Percentiles rank a stretch among this genome's conserved stretches.
Conservation (phyloP, 2,113 vertebrate species). For the Lophura nycthemera region DNA sequence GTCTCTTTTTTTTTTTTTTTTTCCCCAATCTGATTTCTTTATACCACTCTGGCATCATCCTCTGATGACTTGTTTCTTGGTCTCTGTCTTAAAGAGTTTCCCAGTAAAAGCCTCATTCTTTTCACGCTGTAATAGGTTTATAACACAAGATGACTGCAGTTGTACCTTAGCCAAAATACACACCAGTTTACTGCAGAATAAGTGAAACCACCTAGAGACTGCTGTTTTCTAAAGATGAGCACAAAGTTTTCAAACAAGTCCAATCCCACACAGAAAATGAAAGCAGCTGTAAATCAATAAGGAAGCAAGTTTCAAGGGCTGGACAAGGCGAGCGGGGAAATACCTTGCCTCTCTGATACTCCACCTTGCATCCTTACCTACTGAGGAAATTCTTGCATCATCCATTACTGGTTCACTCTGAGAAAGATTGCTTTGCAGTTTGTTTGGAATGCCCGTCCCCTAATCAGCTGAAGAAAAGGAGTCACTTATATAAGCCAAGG, state of each 20-base stretch:
- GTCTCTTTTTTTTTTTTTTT: not conserved
- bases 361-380: not conserved
- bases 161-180: not conserved
- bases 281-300: not conserved
- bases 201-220: not conserved
- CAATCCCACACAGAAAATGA: not conserved
- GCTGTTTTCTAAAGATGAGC: not conserved
- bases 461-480: constrained; percentile 53
- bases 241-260: not conserved
- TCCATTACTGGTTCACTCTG: constrained; percentile 15
- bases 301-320: not conserved
- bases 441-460: not conserved
- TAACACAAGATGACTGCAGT: not conserved
- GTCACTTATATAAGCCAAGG: constrained; percentile 48
- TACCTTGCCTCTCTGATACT: not conserved
- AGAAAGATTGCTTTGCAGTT: constrained; percentile 12
- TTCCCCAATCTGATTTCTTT: not conserved
- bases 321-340: not conserved
- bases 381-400: not conserved
- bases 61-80: not conserved
- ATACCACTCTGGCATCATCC: not conserved
- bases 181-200: not conserved
- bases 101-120: not conserved
- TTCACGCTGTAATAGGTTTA: not conserved
- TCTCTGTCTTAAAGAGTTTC: not conserved